A percentile compares a stretch with the other conserved stretches of the same genome.
Evolutionary conservation across 1,140 invertebrate genomes (phyloP).

Genomic region (Bombus waltoni): DNA sequence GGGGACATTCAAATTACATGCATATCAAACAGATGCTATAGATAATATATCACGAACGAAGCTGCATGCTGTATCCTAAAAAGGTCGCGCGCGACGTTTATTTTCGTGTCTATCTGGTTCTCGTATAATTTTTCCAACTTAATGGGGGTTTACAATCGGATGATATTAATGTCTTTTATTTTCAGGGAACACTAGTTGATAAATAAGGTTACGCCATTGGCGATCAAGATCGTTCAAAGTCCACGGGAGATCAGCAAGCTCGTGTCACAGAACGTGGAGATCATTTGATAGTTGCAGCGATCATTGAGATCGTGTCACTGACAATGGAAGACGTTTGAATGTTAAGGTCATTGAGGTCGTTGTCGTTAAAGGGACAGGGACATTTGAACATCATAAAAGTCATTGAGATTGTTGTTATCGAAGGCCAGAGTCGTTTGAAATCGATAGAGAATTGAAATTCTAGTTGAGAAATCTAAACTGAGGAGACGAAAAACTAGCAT

Average conservation of each 20-base stretch:
- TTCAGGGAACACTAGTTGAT: background rate
- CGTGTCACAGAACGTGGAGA: background rate
- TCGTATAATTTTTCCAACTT: conserved; percentile 40
- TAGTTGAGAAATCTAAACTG: no score
- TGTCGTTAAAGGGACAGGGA: no score
- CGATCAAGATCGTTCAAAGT: background rate
- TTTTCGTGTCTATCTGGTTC: conserved; percentile 28
- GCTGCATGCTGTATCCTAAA: conserved; percentile 5
- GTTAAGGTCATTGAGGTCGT: no score
- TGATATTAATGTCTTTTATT: conserved; percentile 45
- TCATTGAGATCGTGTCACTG: background rate
- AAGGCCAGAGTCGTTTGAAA: no score
- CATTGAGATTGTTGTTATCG: no score
- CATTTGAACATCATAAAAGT: no score
- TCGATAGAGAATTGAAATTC: no score
- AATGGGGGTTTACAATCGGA: conserved; percentile 47
- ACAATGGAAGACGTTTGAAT: background rate
- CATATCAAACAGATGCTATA: conserved; percentile 38
- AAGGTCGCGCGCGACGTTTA: conserved; percentile 15
- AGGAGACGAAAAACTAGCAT: no score
- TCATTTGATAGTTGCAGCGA: background rate
- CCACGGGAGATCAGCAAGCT: background rate
- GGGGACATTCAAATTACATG: conserved; percentile 3
- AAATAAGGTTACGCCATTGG: background rate
- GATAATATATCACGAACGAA: conserved; percentile 37